Evolutionary conservation across 2,797 vertebrate species (phyloP).

Genomic region (Cryptoblepharus egeriae): DNA sequence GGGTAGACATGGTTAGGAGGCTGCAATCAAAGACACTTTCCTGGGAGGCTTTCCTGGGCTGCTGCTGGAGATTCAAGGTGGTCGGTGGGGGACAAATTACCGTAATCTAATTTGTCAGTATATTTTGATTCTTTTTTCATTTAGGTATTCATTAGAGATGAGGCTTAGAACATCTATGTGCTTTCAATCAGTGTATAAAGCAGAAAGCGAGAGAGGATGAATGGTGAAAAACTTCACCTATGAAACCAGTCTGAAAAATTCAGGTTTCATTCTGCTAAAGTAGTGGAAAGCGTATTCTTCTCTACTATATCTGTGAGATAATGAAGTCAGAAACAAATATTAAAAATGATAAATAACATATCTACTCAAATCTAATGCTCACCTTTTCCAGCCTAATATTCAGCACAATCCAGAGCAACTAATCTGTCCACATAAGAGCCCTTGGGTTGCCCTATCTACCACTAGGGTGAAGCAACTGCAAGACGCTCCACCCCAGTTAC

Average conservation of each 20-base stretch:
- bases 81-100: too few species aligned
- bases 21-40: too few species aligned
- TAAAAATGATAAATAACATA: neutral
- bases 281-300: neutral
- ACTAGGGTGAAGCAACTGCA: too few species aligned
- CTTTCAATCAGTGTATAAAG: neutral
- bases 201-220: neutral
- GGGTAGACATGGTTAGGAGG: too few species aligned
- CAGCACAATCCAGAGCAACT: too few species aligned
- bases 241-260: neutral
- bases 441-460: too few species aligned
- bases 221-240: neutral
- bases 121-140: conserved; percentile 5
- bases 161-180: neutral
- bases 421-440: too few species aligned
- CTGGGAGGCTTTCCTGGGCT: too few species aligned
- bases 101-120: neutral
- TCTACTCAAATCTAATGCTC: too few species aligned
- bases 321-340: neutral
- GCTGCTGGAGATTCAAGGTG: too few species aligned
- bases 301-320: neutral
- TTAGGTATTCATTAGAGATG: neutral
- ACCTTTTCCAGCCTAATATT: too few species aligned
- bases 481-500: too few species aligned
- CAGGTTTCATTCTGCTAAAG: neutral